Percentiles rank a stretch among this genome's conserved stretches.
Conservation (phyloP, 2,797 vertebrate species). For the Scolopax rusticola region DNA sequence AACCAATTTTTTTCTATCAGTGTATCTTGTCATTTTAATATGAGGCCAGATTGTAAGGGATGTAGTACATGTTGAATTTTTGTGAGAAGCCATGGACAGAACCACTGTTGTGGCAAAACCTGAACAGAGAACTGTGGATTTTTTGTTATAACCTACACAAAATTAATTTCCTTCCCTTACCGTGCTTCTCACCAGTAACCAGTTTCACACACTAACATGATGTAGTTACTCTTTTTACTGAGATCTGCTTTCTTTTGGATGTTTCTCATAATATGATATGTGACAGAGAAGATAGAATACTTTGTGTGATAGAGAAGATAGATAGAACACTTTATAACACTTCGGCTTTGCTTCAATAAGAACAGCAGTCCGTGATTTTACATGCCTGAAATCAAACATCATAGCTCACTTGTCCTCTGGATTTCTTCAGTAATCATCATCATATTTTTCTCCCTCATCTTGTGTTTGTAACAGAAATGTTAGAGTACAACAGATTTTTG, state of each 20-base stretch:
- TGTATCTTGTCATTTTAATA: slow-evolving; percentile 1
- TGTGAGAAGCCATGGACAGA: neutral
- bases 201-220: neutral
- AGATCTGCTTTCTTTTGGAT: neutral
- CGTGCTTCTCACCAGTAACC: neutral
- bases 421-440: neutral
- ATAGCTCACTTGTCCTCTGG: neutral
- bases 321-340: neutral
- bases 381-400: neutral
- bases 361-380: neutral
- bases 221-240: neutral
- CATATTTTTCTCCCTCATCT: neutral
- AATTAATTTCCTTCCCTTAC: neutral
- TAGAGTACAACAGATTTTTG: neutral
- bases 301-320: neutral
- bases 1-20: neutral
- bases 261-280: neutral
- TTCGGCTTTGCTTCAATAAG: neutral
- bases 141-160: neutral
- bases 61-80: neutral
- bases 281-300: neutral
- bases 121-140: neutral
- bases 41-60: neutral
- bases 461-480: neutral
- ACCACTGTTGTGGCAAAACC: neutral